Conservation (phyloP, 2,888 invertebrate genomes). For the Sepioteuthis lessoniana region DNA sequence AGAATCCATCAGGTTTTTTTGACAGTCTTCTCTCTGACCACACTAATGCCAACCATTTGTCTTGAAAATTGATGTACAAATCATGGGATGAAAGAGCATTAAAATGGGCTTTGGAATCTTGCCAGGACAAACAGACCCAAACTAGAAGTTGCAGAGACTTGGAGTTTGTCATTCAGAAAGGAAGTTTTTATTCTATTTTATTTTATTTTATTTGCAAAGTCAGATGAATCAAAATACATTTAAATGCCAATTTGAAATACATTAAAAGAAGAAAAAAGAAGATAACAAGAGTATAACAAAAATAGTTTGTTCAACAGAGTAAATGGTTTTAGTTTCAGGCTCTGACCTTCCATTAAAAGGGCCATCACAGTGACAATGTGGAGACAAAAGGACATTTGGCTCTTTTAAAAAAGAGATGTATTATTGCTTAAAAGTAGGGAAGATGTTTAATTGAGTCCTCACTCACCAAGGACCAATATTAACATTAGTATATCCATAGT, state of each 20-base stretch:
- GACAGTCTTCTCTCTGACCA: constrained; percentile 1
- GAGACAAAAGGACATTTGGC: neutral
- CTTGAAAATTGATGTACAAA: constrained; percentile 11
- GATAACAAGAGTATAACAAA: neutral
- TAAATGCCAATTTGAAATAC: constrained; percentile 18
- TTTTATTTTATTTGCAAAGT: neutral
- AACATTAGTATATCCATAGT: too few relatives aligned
- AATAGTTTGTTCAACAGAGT: neutral
- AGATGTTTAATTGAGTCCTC: too few relatives aligned
- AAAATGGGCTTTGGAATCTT: neutral
- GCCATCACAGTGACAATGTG: neutral
- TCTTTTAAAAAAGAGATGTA: neutral
- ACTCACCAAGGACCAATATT: too few relatives aligned
- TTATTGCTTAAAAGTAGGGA: neutral
- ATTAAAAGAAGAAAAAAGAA: neutral
- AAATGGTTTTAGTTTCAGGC: neutral
- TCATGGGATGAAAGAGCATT: neutral
- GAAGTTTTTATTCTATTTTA: neutral
- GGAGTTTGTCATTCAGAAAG: neutral
- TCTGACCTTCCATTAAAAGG: constrained; percentile 18
- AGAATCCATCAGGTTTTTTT: constrained; percentile 20
- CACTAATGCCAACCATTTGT: neutral
- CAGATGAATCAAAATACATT: neutral
- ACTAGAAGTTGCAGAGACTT: neutral
- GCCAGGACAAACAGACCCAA: neutral